Evolutionary conservation across 2,888 invertebrate species (phyloP), one percentile per base, ranked within the genome.

Genomic region (Agriotes lineatus): DNA sequence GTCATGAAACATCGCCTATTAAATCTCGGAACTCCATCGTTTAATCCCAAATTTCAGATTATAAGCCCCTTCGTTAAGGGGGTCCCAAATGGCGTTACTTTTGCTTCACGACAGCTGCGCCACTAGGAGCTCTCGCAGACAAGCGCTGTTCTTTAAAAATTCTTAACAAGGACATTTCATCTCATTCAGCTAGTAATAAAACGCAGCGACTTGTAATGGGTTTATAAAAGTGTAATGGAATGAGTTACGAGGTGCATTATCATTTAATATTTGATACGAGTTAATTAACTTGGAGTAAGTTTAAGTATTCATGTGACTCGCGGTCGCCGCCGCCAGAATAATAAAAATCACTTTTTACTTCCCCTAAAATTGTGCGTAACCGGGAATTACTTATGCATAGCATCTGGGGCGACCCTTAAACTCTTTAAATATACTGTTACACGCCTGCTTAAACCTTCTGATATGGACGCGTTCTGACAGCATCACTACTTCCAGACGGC

Each of bases 241-340:
- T 48, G 48, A 48, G 48, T 48, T 48, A 48, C 48, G 48, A 48
- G 48, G 12, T 22, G 72, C 73, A 74, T 74, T 73, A 71, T 73
- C 70, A 65, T 52, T 75, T 72, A 75, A 75, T 74, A 72, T 74
- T 75, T 75, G 33, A 75, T 71, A 58, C 67, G 64, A 61, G 72
- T 70, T 75, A 74, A 74, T 75, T 71, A 73, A 72, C 54, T 70
- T 54, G 50, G 67, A 71, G 72, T 67, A 59, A 61, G 63, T 60
- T 71, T 70, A 71, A 65, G 62, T 69, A 74, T 75, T 73, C 72
- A 72, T 71, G 52, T 61, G 48, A 57, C 64, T 59, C 61, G 54
- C 60, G 67, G 52, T 48, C 44, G 59, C 18, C 59, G 48, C 48
- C 30, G 39, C 39, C 50, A 52, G 50, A 59, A 66, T 59, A 60